Percentiles rank a stretch among this genome's conserved stretches.
These are phyloP conservation scores for Sipunculus nudus DNA, from an alignment of 2,888 invertebrate genomes.

Conservation along the genomic window DNA sequence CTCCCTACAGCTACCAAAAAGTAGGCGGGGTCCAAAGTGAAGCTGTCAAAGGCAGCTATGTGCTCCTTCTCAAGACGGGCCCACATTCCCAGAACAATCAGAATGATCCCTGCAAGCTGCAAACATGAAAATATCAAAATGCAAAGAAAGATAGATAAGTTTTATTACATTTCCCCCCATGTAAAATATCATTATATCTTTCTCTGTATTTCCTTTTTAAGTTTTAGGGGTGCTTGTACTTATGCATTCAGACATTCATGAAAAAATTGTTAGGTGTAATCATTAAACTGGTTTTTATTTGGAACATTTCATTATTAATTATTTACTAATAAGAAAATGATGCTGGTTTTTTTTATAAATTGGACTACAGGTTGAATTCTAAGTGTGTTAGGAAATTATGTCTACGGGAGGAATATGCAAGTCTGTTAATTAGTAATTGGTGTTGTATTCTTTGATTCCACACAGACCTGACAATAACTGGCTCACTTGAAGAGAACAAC, in stretches of 20 bases:
- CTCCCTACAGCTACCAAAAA: slow-evolving; percentile 40
- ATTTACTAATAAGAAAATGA: no score
- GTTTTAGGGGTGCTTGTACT: not conserved
- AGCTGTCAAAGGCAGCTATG: slow-evolving; percentile 35
- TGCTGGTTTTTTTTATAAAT: no score
- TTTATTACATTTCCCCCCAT: not conserved
- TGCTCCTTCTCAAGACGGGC: slow-evolving; percentile 32
- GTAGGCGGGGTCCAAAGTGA: slow-evolving; percentile 42
- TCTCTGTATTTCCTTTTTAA: not conserved
- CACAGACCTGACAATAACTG: no score
- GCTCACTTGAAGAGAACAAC: no score
- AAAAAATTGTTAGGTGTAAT: not conserved
- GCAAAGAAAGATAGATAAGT: no score
- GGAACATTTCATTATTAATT: no score
- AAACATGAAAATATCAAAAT: not conserved
- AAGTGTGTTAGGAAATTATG: no score
- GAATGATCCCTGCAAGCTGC: slow-evolving; percentile 41
- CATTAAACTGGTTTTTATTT: no score
- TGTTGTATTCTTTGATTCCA: no score
- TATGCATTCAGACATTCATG: not conserved
- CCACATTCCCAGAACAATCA: slow-evolving; percentile 44
- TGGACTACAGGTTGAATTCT: no score
- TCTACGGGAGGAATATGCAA: no score
- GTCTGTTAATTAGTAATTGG: no score
- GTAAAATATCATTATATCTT: not conserved